Conservation (phyloP, 2,797 vertebrate genomes). For the Enteromius anoplus region DNA sequence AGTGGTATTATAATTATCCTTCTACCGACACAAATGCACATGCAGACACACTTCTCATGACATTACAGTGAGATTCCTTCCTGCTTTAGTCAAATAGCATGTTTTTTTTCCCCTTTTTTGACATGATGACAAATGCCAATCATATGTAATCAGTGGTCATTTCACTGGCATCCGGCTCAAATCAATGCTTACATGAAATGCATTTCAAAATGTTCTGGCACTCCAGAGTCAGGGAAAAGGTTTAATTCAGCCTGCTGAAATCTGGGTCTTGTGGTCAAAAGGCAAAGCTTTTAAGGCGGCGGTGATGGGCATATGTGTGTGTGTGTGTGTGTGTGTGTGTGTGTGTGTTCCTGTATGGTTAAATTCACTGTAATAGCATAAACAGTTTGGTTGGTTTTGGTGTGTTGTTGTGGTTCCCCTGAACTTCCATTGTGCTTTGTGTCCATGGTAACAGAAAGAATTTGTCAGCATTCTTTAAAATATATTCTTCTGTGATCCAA, state of each 20-base stretch:
- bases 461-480: neutral
- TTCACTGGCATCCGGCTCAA: slow-evolving; percentile 2
- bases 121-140: no score
- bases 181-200: slow-evolving; percentile 22
- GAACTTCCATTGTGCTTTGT: neutral
- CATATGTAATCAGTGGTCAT: no score
- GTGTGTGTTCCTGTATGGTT: neutral
- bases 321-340: no score
- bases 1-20: slow-evolving; percentile 39
- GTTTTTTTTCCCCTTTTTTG: neutral
- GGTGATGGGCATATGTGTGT: neutral
- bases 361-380: neutral
- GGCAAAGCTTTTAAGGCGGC: neutral
- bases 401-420: neutral
- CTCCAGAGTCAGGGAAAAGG: slow-evolving; percentile 9
- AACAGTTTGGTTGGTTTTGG: neutral
- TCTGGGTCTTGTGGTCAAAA: neutral
- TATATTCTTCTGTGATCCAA: neutral
- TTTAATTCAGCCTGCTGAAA: neutral
- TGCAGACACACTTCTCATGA: neutral
- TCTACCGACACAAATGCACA: neutral
- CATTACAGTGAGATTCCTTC: slow-evolving; percentile 9
- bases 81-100: slow-evolving; percentile 16
- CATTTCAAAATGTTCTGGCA: slow-evolving; percentile 16
- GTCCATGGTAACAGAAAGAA: neutral